Evolutionary conservation across 2,113 vertebrate genomes (phyloP), one percentile per base, ranked within the genome.

Genomic region (Triplophysa siluroides): DNA sequence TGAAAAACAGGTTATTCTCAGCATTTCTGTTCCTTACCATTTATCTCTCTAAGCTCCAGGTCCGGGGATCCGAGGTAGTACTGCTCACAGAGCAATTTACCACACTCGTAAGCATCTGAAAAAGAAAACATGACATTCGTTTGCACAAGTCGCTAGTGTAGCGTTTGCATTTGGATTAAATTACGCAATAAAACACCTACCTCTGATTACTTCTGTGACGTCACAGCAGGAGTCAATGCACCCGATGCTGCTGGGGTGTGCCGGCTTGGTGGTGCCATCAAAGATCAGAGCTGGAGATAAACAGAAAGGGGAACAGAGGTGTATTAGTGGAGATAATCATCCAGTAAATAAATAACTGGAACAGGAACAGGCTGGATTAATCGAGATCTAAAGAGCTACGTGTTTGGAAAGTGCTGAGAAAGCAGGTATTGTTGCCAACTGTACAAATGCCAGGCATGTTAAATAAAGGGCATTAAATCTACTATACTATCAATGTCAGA

Each of bases 81-180:
- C 85, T 96, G 95, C 88, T 96, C 94, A 84, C 95, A 95, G 45
- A 96, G 91, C 75, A 96, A 84, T 88, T 94, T 95, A 74, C 95
- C 93, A 88, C 94, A 94, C 78, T 96, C 94, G 8, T 94, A 96
- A 62, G 95, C 95, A 0, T 96, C 95, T 96, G 76, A 3, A 73
- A 29, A 84, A 72, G 10, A 56, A 60, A 18, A 45, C 56, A 43
- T 18, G 45, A 78, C 2, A 16, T 65, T 9, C 61, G 10, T 63
- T 19, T 47, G 41, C 58, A 75, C 23, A 29, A 24, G 4, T 19
- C 16, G 2, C 41, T 29, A 19, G 9, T 6, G 21, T 63, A n/a
- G 47, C 47, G 26, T 75, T 75, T 63, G 58, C 23, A 29, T 47
- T 1, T 7, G 0, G 3, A 33, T 3, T n/a, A 1, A 29, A 38